These are phyloP conservation scores for Pituophis catenifer DNA, from an alignment of 2,113 vertebrate genomes.

Conservation along the genomic window DNA sequence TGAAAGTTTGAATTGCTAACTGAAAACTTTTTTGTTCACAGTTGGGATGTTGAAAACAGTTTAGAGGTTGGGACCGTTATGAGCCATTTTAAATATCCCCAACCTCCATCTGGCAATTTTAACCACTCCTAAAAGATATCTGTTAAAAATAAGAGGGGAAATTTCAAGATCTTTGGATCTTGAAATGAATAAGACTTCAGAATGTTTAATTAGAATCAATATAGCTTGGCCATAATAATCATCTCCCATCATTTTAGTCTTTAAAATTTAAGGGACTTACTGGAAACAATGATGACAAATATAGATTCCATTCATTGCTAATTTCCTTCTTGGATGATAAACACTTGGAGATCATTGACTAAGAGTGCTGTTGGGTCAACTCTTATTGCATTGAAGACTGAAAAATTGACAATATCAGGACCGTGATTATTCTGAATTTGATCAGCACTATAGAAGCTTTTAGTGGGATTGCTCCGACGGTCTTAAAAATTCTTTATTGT, in stretches of 20 bases:
- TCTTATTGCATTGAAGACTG: conserved; percentile 53
- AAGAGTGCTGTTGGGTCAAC: conserved; percentile 55
- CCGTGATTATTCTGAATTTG: conserved; percentile 41
- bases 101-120: neutral
- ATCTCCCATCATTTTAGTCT: neutral
- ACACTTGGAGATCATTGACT: conserved; percentile 62
- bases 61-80: rapidly evolving
- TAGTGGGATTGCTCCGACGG: conserved; percentile 37
- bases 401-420: neutral
- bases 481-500: conserved; percentile 45
- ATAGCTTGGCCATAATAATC: neutral
- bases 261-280: neutral
- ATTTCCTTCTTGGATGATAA: conserved; percentile 52
- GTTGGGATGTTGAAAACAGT: neutral
- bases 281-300: neutral
- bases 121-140: neutral
- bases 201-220: neutral
- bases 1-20: neutral
- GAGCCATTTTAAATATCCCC: rapidly evolving
- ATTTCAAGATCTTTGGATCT: neutral
- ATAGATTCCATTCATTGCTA: neutral
- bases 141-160: rapidly evolving
- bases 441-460: conserved; percentile 44
- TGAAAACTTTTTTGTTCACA: neutral
- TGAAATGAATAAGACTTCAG: neutral